Evolutionary conservation across 2,888 invertebrate species (phyloP).

Genomic region (Andrena trimmerana): DNA sequence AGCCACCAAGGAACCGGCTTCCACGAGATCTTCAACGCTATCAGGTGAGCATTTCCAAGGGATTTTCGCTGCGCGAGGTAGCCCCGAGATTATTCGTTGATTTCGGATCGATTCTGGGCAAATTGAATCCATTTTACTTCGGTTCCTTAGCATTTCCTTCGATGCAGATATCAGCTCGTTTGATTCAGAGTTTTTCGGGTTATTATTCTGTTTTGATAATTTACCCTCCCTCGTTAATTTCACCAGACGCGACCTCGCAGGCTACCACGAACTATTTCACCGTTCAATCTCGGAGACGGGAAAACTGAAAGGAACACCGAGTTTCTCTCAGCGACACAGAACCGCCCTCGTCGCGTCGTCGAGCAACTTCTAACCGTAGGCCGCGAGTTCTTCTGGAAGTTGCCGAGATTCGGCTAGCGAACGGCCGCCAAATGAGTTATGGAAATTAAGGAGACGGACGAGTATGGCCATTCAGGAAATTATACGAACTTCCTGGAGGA

Average conservation of each 20-base stretch:
- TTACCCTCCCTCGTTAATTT: no score
- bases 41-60: slow-evolving; percentile 71
- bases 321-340: background rate
- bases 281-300: background rate
- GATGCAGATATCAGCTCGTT: no score
- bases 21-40: slow-evolving; percentile 85
- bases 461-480: slow-evolving; percentile 66
- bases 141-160: background rate
- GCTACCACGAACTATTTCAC: background rate
- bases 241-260: no score
- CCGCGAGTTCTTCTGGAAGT: slow-evolving; percentile 33
- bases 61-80: background rate
- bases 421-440: slow-evolving; percentile 68
- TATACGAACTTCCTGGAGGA: slow-evolving; percentile 59
- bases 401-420: slow-evolving; percentile 48
- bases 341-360: background rate
- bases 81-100: slow-evolving; percentile 5
- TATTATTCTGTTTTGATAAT: background rate
- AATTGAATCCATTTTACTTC: background rate
- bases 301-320: slow-evolving; percentile 11
- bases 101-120: background rate
- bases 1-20: slow-evolving; percentile 84
- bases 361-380: slow-evolving; percentile 15
- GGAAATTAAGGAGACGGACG: slow-evolving; percentile 69
- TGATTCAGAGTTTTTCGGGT: background rate